Evolutionary conservation across 2,113 vertebrate species (phyloP).

Genomic region (Todiramphus saurophagus): DNA sequence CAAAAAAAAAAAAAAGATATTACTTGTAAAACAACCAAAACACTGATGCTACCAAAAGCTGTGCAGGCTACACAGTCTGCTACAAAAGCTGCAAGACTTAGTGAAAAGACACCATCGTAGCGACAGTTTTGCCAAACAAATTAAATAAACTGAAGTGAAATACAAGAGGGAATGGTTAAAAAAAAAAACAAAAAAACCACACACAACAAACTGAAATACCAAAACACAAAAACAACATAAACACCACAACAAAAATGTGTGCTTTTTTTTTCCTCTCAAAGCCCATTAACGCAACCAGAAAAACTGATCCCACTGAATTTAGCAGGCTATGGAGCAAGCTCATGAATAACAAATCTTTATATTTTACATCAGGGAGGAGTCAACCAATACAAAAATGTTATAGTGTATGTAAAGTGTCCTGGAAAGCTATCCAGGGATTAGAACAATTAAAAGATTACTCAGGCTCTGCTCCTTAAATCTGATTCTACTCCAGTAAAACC

Average conservation of each 20-base stretch:
- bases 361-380: background rate
- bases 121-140: background rate
- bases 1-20: background rate
- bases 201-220: background rate
- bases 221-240: background rate
- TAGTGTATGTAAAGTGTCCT: background rate
- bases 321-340: background rate
- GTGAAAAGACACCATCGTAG: background rate
- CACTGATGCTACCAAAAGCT: background rate
- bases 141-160: background rate
- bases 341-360: background rate
- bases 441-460: background rate
- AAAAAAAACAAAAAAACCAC: no score
- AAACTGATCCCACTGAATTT: background rate
- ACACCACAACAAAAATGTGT: background rate
- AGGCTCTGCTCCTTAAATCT: slow-evolving; percentile 6
- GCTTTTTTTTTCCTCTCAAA: background rate
- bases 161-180: background rate
- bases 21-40: background rate
- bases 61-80: background rate
- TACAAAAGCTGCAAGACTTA: background rate
- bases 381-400: background rate
- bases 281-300: background rate
- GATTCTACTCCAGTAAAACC: background rate
- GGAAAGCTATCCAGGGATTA: slow-evolving; percentile 13